Conservation (phyloP, 2,888 invertebrate genomes). For the Rhaphigaster nebulosa region DNA sequence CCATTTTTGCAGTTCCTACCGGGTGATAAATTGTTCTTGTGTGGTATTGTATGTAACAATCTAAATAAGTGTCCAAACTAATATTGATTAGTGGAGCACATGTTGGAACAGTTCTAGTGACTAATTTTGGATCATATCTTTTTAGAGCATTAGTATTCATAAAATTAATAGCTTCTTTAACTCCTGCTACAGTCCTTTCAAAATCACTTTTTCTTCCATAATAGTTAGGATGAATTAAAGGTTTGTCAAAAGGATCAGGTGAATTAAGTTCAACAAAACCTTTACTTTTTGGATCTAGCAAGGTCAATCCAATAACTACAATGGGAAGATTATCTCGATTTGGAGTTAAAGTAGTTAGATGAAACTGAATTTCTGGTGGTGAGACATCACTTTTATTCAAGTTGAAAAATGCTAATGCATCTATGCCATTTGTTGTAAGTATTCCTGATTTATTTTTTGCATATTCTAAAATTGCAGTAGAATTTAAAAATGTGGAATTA, state of each 20-base stretch:
- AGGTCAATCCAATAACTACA: conserved; percentile 55
- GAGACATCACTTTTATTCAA: conserved; percentile 56
- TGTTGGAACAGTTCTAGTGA: conserved; percentile 62
- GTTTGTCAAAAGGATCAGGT: conserved; percentile 68
- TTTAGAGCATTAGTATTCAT: conserved; percentile 65
- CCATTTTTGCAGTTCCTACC: conserved; percentile 67
- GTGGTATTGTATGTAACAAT: conserved; percentile 75
- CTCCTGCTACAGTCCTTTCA: conserved; percentile 66
- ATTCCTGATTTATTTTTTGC: conserved; percentile 53
- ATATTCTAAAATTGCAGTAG: conserved; percentile 54
- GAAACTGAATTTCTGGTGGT: conserved; percentile 60
- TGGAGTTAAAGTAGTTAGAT: conserved; percentile 56
- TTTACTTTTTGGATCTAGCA: conserved; percentile 57
- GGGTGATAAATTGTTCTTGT: conserved; percentile 69
- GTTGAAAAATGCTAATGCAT: conserved; percentile 62
- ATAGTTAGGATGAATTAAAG: conserved; percentile 72
- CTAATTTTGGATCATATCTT: conserved; percentile 64
- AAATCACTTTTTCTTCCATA: conserved; percentile 69
- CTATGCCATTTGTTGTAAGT: conserved; percentile 59
- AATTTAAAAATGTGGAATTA: conserved; percentile 48
- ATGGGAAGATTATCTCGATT: conserved; percentile 56
- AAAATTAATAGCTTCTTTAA: conserved; percentile 65
- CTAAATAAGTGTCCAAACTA: conserved; percentile 65
- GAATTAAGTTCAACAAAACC: conserved; percentile 57
- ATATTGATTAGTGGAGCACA: conserved; percentile 64